A percentile compares a stretch with the other conserved stretches of the same genome.
Conservation (phyloP, 1,140 invertebrate genomes). For the Drosophila leontia region DNA sequence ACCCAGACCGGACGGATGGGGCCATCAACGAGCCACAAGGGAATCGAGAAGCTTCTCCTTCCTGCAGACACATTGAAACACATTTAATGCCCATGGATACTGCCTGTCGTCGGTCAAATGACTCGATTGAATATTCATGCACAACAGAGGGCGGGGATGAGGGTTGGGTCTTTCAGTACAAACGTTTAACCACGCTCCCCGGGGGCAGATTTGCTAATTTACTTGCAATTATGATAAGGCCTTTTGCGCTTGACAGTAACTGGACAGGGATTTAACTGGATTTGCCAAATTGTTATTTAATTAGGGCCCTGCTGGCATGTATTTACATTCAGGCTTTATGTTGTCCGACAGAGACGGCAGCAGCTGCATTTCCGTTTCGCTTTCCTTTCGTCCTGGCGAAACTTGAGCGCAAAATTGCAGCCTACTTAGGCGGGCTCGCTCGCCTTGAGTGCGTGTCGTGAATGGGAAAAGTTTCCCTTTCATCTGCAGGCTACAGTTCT, state of each 20-base stretch:
- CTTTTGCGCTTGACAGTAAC: conserved; percentile 1
- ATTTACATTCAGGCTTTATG: conserved; percentile 31
- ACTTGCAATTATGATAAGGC: conserved; percentile 50
- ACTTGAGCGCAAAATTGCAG: conserved; percentile 35
- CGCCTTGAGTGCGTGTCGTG: conserved; percentile 28
- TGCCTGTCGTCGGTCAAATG: conserved; percentile 40
- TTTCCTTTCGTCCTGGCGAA: conserved; percentile 15
- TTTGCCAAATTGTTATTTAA: conserved; percentile 52
- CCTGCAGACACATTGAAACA: conserved; percentile 16
- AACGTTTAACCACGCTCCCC: conserved; percentile 22
- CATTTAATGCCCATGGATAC: conserved; percentile 45
- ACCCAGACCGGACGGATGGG: conserved; percentile 30
- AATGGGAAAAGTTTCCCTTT: conserved; percentile 44
- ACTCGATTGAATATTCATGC: conserved; percentile 67
- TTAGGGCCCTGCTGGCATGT: conserved; percentile 21
- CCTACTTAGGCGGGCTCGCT: conserved; percentile 43
- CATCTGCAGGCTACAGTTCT: conserved; percentile 31
- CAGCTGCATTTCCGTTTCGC: conserved; percentile 34
- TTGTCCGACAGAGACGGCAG: conserved; percentile 1
- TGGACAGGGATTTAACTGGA: conserved; percentile 29
- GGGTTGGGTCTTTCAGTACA: neutral
- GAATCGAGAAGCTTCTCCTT: conserved; percentile 25
- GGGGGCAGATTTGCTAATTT: conserved; percentile 57
- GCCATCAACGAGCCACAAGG: conserved; percentile 47
- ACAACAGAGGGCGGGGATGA: neutral